These are phyloP conservation scores for Autographa pulchrina DNA, from an alignment of 2,888 invertebrate species.

Conservation along the genomic window DNA sequence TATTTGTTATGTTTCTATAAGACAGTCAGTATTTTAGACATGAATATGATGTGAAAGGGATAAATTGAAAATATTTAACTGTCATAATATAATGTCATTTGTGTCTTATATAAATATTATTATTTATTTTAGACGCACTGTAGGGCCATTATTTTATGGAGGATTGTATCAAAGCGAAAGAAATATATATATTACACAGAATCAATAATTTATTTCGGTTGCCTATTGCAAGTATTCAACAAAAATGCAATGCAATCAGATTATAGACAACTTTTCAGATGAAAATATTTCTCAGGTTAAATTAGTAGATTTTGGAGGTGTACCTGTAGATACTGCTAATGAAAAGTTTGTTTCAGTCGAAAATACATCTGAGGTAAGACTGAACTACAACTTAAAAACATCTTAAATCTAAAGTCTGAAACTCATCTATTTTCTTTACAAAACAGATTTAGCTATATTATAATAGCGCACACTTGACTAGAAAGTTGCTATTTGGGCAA, in stretches of 20 bases:
- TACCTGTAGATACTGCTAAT: conserved; percentile 75
- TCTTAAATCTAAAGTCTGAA: background rate
- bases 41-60: background rate
- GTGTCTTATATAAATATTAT: background rate
- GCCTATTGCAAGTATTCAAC: background rate
- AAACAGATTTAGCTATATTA: background rate
- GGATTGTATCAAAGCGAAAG: background rate
- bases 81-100: background rate
- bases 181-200: background rate
- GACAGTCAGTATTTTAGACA: no score
- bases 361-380: conserved; percentile 74
- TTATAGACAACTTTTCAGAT: conserved; percentile 67
- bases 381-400: background rate
- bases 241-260: conserved; percentile 16
- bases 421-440: background rate
- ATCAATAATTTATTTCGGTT: background rate
- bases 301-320: conserved; percentile 78
- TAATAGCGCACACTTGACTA: background rate
- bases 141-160: no score
- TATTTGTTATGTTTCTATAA: no score
- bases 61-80: background rate
- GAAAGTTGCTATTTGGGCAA: background rate
- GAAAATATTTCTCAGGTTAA: conserved; percentile 69
- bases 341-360: conserved; percentile 73
- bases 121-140: no score